These are phyloP conservation scores for Germaria angustata DNA, from an alignment of 2,888 invertebrate species.

Conservation along the genomic window DNA sequence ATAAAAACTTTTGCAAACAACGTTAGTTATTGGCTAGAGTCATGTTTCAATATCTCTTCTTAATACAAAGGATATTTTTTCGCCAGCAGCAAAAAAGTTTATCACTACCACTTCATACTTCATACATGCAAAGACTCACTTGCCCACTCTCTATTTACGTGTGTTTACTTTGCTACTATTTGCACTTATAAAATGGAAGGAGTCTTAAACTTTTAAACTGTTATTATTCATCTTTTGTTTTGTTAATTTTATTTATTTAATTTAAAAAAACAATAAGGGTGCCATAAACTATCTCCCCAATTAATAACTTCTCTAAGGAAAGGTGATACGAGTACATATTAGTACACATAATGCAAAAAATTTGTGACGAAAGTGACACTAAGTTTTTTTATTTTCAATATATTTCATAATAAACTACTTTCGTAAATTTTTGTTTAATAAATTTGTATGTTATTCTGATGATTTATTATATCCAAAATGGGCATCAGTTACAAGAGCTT, in stretches of 20 bases:
- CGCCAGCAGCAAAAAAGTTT: background rate
- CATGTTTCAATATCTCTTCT: background rate
- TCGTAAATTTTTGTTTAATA: no score
- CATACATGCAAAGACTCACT: background rate
- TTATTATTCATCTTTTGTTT: background rate
- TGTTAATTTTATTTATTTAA: constrained; percentile 13
- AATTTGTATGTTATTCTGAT: no score
- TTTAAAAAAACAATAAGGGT: background rate
- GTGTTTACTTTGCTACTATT: constrained; percentile 66
- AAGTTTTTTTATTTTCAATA: no score
- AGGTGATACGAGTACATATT: no score
- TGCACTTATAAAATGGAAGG: constrained; percentile 32
- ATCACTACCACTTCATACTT: background rate
- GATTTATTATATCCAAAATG: no score
- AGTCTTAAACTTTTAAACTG: constrained; percentile 22
- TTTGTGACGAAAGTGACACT: no score
- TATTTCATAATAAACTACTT: no score
- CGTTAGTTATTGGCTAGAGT: constrained; percentile 2
- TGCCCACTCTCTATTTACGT: background rate
- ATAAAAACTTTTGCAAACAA: constrained; percentile 9
- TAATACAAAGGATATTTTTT: background rate
- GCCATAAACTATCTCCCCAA: background rate
- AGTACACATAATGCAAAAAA: no score
- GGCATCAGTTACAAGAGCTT: no score
- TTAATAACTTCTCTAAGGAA: background rate